Evolutionary conservation across 2,888 invertebrate genomes (phyloP).

Genomic region (Chrysotoxum bicinctum): DNA sequence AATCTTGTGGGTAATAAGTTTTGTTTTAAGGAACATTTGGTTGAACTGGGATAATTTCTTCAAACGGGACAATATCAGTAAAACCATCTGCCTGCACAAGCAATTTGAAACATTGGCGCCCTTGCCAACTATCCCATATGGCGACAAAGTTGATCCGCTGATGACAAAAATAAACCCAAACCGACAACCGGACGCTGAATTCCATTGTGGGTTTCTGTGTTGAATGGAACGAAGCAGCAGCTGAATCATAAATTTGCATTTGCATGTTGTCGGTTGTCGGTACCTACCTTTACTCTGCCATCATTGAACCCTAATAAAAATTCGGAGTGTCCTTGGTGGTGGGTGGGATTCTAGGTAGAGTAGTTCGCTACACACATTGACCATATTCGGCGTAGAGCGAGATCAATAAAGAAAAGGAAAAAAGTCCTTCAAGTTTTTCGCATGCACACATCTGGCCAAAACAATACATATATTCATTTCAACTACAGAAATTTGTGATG

Average conservation of each 20-base stretch:
- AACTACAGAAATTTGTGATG: constrained; percentile 10
- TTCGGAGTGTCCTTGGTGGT: constrained; percentile 43
- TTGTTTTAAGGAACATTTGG: too few species aligned
- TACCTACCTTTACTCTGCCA: constrained; percentile 27
- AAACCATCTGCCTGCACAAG: too few species aligned
- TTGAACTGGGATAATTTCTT: too few species aligned
- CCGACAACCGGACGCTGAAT: not conserved
- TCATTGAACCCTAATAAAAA: constrained; percentile 58
- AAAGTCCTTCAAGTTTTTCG: constrained; percentile 21
- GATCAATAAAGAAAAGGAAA: constrained; percentile 2
- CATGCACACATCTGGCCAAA: constrained; percentile 21
- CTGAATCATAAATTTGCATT: constrained; percentile 64
- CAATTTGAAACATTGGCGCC: not conserved
- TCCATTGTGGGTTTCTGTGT: constrained; percentile 42
- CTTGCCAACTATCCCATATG: too few species aligned
- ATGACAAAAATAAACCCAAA: not conserved
- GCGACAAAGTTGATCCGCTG: not conserved
- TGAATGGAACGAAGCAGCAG: constrained; percentile 9
- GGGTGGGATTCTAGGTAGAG: constrained; percentile 11
- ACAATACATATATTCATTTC: constrained; percentile 28
- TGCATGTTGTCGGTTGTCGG: too few species aligned
- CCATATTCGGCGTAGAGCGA: constrained; percentile 25
- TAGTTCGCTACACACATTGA: constrained; percentile 13
- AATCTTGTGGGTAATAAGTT: not conserved
- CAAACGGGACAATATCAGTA: too few species aligned